phyloP scores from a whole-genome alignment of 2,113 vertebrate genomes.

The Nibea albiflora region DNA sequence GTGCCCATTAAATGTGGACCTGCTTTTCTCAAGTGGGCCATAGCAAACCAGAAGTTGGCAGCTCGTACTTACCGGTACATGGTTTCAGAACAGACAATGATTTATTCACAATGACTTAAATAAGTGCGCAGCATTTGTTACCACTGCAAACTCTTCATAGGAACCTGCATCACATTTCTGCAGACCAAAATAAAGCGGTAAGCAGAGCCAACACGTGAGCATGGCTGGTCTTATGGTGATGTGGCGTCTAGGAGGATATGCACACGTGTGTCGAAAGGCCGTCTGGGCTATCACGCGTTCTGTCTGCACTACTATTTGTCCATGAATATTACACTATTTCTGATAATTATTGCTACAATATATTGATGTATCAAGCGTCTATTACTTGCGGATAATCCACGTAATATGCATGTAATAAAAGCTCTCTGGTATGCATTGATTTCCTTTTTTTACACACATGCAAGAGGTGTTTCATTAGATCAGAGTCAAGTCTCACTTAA shows the following conservation, averaged over 20 bases:
- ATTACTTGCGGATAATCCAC: too few relatives aligned
- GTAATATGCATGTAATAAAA: too few relatives aligned
- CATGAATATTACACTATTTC: background rate
- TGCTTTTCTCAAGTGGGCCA: background rate
- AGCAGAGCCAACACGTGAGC: background rate
- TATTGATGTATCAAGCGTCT: too few relatives aligned
- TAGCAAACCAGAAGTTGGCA: background rate
- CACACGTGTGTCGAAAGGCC: background rate
- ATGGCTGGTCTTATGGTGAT: background rate
- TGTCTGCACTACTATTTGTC: background rate
- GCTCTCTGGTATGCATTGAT: background rate
- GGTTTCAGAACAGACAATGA: background rate
- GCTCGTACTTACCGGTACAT: background rate
- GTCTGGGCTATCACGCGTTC: background rate
- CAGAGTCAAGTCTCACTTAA: background rate
- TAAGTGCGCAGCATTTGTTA: slow-evolving; percentile 2
- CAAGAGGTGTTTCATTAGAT: background rate
- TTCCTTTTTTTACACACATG: background rate
- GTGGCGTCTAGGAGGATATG: background rate
- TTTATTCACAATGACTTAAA: slow-evolving; percentile 5
- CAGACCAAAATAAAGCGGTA: slow-evolving; percentile 9
- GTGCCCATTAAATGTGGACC: background rate
- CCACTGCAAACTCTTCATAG: slow-evolving; percentile 18
- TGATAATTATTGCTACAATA: background rate
- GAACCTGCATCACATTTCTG: slow-evolving; percentile 25